phyloP scores from a whole-genome alignment of 2,888 invertebrate genomes.

The Tetrapedia diversipes region DNA sequence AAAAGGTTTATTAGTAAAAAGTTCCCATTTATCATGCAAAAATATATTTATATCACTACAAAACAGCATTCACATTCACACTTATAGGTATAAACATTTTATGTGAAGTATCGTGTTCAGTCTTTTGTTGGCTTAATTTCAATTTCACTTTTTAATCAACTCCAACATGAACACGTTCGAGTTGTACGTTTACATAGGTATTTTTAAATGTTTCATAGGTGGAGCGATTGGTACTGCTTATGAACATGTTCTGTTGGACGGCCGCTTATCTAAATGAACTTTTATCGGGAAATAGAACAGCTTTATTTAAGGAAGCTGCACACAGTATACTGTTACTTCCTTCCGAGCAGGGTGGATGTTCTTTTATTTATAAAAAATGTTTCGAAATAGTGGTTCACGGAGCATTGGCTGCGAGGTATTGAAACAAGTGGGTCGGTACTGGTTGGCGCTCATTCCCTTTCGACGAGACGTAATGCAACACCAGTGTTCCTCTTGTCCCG shows the following conservation, averaged over 20 bases:
- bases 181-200: background rate
- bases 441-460: constrained; percentile 63
- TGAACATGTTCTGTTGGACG: background rate
- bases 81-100: too few species aligned
- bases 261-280: background rate
- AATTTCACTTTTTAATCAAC: background rate
- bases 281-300: background rate
- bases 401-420: constrained; percentile 50
- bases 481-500: constrained; percentile 71
- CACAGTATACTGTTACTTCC: background rate
- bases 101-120: too few species aligned
- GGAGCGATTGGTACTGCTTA: background rate
- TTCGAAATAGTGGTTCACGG: constrained; percentile 46
- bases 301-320: background rate
- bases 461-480: constrained; percentile 74
- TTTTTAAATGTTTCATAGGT: too few species aligned
- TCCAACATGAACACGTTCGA: background rate
- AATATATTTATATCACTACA: too few species aligned
- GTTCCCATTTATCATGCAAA: too few species aligned
- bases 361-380: constrained; percentile 52
- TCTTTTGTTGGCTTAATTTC: background rate
- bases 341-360: constrained; percentile 14
- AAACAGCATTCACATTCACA: too few species aligned
- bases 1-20: too few species aligned
- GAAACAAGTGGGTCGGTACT: constrained; percentile 71